Base-by-base conservation (phyloP, 1,140 invertebrate genomes). In the Drosophila oshimai region DNA sequence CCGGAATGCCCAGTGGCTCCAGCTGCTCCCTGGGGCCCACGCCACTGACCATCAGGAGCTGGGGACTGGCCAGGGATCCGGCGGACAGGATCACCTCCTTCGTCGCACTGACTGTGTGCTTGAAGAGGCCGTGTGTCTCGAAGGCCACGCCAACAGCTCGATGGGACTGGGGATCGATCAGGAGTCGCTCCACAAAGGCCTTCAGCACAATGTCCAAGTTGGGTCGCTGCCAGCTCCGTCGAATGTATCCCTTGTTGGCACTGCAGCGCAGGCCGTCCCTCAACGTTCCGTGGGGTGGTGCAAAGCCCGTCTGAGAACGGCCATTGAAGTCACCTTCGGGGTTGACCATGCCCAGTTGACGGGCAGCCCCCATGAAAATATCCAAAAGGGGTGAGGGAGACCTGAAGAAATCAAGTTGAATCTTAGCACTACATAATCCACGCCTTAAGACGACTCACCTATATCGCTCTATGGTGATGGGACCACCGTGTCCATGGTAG, bases 191-290 rank as follows among this genome's bases (percentile, higher is more conserved):
- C 0, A 94, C 95, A 9, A 93, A 91, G 0, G 95, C 94, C 65
- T 94, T 92, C 0, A 95, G 89, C 49, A 93, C 93, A 10, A 97
- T 92, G 54, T 96, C 94, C 6, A 98, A 91, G 90, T 98, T 98
- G 13, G 91, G 87, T 26, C 96, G 92, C 53, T 94, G 92, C 31
- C 93, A 92, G 6, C 93, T 93, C 0, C 96, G 94, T 46, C 95
- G 92, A 3, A 98, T 90, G 88, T 96, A 98, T 0, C 94, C 96
- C 90, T 96, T 96, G 2, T 96, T 94, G 2, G 96, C 94, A 69
- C 96, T 97, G 90, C 96, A 97, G 17, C 97, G 92, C 3, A 96
- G 91, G 0, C 97, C 97, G 45, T 97, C 92, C n/a, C 94, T 91
- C 10, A 98, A 89, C 0, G 97, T 97, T 26, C 93, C 97, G 84